phyloP scores from a whole-genome alignment of 1,140 invertebrate species.

The Pantala flavescens region DNA sequence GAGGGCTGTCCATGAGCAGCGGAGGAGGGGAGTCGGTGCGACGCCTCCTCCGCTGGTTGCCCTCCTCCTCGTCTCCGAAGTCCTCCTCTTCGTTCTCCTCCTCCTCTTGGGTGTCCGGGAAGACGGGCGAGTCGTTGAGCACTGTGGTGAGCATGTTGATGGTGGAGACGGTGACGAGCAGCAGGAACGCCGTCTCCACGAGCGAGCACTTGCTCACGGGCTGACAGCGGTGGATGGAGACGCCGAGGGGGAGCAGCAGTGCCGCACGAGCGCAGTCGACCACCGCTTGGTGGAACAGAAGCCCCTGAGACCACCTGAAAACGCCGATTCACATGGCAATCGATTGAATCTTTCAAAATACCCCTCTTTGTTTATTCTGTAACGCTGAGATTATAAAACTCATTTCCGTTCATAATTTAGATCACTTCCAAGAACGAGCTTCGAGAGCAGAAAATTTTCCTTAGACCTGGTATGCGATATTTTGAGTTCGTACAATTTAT shows the following conservation, averaged over 20 bases:
- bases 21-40: slow-evolving; percentile 32
- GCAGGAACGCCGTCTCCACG: slow-evolving; percentile 80
- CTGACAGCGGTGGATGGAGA: slow-evolving; percentile 70
- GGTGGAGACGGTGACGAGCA: slow-evolving; percentile 78
- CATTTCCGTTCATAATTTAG: too few relatives aligned
- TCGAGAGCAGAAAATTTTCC: too few relatives aligned
- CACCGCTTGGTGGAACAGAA: slow-evolving; percentile 75
- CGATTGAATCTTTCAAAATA: too few relatives aligned
- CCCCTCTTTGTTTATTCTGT: not conserved
- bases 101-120: slow-evolving; percentile 42
- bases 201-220: slow-evolving; percentile 77
- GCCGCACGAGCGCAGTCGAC: slow-evolving; percentile 74
- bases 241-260: slow-evolving; percentile 66
- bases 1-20: slow-evolving; percentile 64
- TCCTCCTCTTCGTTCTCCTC: slow-evolving; percentile 10
- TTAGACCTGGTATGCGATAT: too few relatives aligned
- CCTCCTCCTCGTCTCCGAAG: not conserved
- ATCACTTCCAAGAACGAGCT: too few relatives aligned
- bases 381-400: not conserved
- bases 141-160: slow-evolving; percentile 85
- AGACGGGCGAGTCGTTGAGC: slow-evolving; percentile 78
- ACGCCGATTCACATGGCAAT: not conserved
- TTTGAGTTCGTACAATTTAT: too few relatives aligned
- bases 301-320: slow-evolving; percentile 72
- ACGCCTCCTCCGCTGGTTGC: slow-evolving; percentile 24